A percentile compares a stretch with the other conserved stretches of the same genome.
These are phyloP conservation scores for Poliocrania exsul DNA, from an alignment of 2,797 vertebrate genomes.

Conservation along the genomic window DNA sequence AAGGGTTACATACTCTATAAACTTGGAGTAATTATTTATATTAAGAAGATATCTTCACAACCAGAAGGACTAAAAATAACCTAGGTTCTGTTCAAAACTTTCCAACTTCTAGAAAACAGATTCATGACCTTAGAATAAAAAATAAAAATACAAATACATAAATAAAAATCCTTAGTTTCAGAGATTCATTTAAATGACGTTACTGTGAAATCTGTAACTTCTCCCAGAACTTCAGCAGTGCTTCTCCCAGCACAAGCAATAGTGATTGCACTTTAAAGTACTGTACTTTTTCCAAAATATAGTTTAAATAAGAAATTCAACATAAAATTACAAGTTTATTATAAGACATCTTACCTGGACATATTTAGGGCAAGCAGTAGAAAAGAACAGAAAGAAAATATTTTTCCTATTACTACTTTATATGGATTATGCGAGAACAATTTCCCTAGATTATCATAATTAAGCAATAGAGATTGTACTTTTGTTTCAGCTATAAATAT, in stretches of 20 bases:
- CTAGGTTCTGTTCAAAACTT: neutral
- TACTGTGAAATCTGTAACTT: neutral
- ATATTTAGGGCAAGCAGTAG: neutral
- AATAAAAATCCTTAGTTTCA: neutral
- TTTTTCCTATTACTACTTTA: neutral
- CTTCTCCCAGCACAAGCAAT: neutral
- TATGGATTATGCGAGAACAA: neutral
- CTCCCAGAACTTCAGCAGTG: neutral
- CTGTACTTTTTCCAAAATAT: neutral
- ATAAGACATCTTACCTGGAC: neutral
- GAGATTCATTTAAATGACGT: neutral
- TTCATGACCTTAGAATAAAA: neutral
- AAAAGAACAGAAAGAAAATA: neutral
- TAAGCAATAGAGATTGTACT: neutral
- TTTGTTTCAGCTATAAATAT: slow-evolving; percentile 42
- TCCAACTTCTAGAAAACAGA: neutral
- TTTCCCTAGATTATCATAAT: slow-evolving; percentile 36
- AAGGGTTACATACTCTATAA: neutral
- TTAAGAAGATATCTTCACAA: neutral
- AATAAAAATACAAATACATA: neutral
- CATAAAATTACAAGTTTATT: neutral
- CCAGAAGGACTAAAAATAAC: neutral
- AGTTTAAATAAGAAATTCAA: neutral
- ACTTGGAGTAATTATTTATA: neutral
- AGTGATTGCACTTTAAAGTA: neutral